Base-by-base conservation (phyloP, 53 echinoderm and acorn worm species). In the Zoroaster sp. region DNA sequence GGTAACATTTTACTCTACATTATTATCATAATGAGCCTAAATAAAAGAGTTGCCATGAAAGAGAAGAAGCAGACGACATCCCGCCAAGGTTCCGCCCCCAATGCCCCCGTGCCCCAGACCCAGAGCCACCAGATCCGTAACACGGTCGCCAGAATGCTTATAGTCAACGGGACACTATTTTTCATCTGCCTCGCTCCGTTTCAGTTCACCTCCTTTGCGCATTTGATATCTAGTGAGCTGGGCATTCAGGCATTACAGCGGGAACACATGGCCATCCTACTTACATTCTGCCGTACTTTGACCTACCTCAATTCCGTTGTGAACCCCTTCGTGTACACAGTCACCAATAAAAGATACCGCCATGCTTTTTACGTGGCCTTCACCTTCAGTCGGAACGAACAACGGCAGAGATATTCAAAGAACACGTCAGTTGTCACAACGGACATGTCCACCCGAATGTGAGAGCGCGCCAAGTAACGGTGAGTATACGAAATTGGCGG, bases 261-360 rank as follows among this genome's bases (percentile, higher is more conserved):
- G 40, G 18, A 69, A 33, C 74, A 71, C 54, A 17, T 44, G 25
- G 2, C 5, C 20, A 54, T 51, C 35, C 13, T 77, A 49, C 17
- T 87, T 17, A 67, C 59, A 32, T 6, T 89, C 13, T 83, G 69
- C 46, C 93, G 83, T 28, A 83, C 89, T 11, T 31, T 89, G 2
- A 70, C 85, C 7, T 93, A 89, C 69, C 5, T 89, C 43, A 93
- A 93, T 37, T 89, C 83, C 11, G 89, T 89, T 4, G 69, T 89
- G 52, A 93, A 93, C 77, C 93, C 93, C 30, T 75, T 93, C 13
- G 89, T 93, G n/a, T 93, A 93, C 81, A 93, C 89, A 21, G 89
- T 73, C 6, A 89, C 83, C 40, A 93, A 85, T 53, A 85, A 83
- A 30, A 75, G 93, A 40, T 93, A 93, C 40, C 82, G 93, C 14